These are phyloP conservation scores for Hippocampus abdominalis DNA, from an alignment of 2,113 vertebrate species.

Conservation along the genomic window DNA sequence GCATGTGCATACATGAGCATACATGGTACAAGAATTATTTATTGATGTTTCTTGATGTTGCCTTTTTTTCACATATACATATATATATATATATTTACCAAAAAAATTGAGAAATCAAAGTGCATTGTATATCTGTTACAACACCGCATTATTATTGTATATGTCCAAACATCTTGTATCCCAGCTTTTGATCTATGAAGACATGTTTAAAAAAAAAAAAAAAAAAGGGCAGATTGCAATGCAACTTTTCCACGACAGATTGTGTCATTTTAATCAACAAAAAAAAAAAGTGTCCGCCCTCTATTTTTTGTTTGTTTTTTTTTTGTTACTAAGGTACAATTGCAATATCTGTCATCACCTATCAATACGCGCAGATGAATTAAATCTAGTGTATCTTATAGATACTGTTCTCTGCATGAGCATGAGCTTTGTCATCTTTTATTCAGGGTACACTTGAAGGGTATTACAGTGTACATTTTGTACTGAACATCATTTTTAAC, in stretches of 20 bases:
- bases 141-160: constrained; percentile 74
- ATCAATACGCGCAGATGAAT: constrained; percentile 63
- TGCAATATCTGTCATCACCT: constrained; percentile 69
- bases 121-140: constrained; percentile 75
- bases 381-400: constrained; percentile 96
- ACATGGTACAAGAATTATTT: constrained; percentile 71
- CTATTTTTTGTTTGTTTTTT: constrained; percentile 79
- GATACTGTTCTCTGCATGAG: constrained; percentile 84
- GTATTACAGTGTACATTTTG: constrained; percentile 95
- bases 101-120: constrained; percentile 61
- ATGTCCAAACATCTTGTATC: constrained; percentile 72
- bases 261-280: constrained; percentile 81
- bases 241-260: constrained; percentile 84
- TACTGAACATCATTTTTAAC: constrained; percentile 97
- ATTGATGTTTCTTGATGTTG: constrained; percentile 75
- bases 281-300: constrained; percentile 76
- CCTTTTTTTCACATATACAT: constrained; percentile 71
- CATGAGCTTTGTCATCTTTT: constrained; percentile 86
- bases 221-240: constrained; percentile 93
- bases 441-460: constrained; percentile 80
- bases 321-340: constrained; percentile 93
- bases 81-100: constrained; percentile 36
- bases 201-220: constrained; percentile 67
- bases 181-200: constrained; percentile 81
- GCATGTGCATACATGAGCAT: constrained; percentile 69